Conservation (phyloP, 2,797 vertebrate species). For the Chelidonichthys spinosus region DNA sequence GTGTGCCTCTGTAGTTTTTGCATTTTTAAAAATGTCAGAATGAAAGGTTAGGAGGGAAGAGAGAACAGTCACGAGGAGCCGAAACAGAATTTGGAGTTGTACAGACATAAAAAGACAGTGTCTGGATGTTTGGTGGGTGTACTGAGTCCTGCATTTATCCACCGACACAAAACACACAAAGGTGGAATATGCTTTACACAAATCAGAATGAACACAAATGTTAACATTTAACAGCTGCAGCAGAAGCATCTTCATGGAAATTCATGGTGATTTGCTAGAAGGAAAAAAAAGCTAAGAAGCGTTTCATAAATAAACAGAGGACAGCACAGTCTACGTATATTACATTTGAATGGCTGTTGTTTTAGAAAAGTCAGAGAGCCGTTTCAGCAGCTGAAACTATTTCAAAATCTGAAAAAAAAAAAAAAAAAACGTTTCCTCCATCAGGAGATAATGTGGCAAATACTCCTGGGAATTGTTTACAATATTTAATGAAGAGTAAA, state of each 20-base stretch:
- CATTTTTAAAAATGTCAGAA: slow-evolving; percentile 75
- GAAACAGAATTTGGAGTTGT: slow-evolving; percentile 49
- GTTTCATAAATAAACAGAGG: slow-evolving; percentile 37
- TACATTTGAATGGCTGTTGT: slow-evolving; percentile 13
- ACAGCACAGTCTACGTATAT: slow-evolving; percentile 32
- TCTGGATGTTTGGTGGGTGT: slow-evolving; percentile 30
- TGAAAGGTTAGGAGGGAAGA: slow-evolving; percentile 61
- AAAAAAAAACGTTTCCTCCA: slow-evolving; percentile 19
- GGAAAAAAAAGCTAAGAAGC: slow-evolving; percentile 22
- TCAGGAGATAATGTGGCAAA: slow-evolving; percentile 37
- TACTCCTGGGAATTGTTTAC: slow-evolving; percentile 47
- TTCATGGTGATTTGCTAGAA: slow-evolving; percentile 34
- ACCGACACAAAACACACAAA: slow-evolving; percentile 25
- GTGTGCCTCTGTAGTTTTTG: slow-evolving; percentile 46
- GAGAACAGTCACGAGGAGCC: slow-evolving; percentile 43
- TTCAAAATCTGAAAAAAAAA: slow-evolving; percentile 43
- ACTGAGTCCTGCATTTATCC: slow-evolving; percentile 38
- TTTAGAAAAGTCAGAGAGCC: slow-evolving; percentile 46
- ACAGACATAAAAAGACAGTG: slow-evolving; percentile 32
- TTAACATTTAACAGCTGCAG: slow-evolving; percentile 51
- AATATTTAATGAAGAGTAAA: slow-evolving; percentile 34
- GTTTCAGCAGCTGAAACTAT: slow-evolving; percentile 28
- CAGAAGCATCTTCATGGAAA: slow-evolving; percentile 39
- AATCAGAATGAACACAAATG: slow-evolving; percentile 53
- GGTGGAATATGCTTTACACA: slow-evolving; percentile 21